Percentiles rank a stretch among this genome's conserved stretches.
These are phyloP conservation scores for Clarias macrocephalus DNA, from an alignment of 2,113 vertebrate genomes.

Conservation along the genomic window DNA sequence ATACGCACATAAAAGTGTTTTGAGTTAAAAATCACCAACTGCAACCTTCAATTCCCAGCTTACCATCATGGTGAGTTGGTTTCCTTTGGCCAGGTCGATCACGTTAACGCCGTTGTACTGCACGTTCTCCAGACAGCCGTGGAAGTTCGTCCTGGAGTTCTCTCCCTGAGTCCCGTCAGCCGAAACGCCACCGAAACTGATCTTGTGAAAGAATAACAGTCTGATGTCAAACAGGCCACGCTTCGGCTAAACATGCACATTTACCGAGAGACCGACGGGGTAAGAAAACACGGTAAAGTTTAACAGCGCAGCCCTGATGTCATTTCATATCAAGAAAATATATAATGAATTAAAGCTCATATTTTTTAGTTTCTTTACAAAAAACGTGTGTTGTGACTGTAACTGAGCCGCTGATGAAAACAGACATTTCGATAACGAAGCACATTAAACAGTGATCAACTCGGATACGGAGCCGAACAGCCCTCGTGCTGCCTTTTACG, in stretches of 20 bases:
- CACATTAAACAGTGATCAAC: neutral
- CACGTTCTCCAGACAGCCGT: slow-evolving; percentile 92
- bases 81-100: slow-evolving; percentile 76
- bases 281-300: neutral
- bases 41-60: slow-evolving; percentile 50
- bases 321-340: neutral
- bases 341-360: neutral
- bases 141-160: slow-evolving; percentile 78
- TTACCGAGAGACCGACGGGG: neutral
- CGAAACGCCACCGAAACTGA: slow-evolving; percentile 87
- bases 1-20: neutral
- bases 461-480: neutral
- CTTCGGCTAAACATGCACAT: neutral
- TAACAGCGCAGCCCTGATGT: neutral
- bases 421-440: neutral
- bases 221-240: slow-evolving; percentile 39
- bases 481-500: neutral
- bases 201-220: slow-evolving; percentile 68
- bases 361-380: neutral
- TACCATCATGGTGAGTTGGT: slow-evolving; percentile 80
- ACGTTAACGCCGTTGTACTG: slow-evolving; percentile 83
- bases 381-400: neutral
- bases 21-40: neutral
- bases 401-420: neutral
- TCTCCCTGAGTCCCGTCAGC: slow-evolving; percentile 77